Evolutionary conservation across 2,888 invertebrate genomes (phyloP), one percentile per base, ranked within the genome.

Genomic region (Julus scandinavius): DNA sequence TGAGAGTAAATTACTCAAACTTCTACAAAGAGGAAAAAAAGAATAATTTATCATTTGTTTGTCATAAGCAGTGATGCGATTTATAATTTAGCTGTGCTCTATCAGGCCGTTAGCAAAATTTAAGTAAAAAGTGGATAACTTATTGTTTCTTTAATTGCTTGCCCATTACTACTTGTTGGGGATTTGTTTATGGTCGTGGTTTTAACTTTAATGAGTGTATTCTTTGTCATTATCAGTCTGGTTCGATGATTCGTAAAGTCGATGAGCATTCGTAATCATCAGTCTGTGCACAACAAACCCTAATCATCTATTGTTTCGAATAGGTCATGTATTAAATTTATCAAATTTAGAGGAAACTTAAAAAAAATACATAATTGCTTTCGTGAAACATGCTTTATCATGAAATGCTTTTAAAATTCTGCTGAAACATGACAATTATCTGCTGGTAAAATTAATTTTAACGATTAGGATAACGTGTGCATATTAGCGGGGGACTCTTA

Each of bases 41-140:
- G 29, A 9, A 29, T 72, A 72, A 38, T 72, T 72, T 72, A 29
- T 72, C 72, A 72, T 72, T 72, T n/a, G n/a, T 29, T 20, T 29
- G 20, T 7, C 6, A 72, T 5, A 72, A 20, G 20, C 72, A 72
- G 2, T 20, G 20, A 72, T 72, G 72, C 72, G 11, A 72, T 72
- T 72, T 72, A 72, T 72, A 72, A 72, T 72, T 72, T 72, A 72
- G 20, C 29, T 72, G 29, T 63, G 63, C 4, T 63, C 63, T 63
- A 20, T 54, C 17, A 58, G 4, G 58, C 17, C 17, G 58, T 15
- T 58, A n/a, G 1, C 20, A 20, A 63, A 63, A 63, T 72, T 72
- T 45, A n/a, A 29, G 72, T 20, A 72, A 72, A 72, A 72, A 20
- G 72, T 29, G 29, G 72, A 29, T 29, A 72, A 29, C 29, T 9